Percentiles rank a stretch among this genome's conserved stretches.
These are phyloP conservation scores for Tautogolabrus adspersus DNA, from an alignment of 2,113 vertebrate species.

Conservation along the genomic window DNA sequence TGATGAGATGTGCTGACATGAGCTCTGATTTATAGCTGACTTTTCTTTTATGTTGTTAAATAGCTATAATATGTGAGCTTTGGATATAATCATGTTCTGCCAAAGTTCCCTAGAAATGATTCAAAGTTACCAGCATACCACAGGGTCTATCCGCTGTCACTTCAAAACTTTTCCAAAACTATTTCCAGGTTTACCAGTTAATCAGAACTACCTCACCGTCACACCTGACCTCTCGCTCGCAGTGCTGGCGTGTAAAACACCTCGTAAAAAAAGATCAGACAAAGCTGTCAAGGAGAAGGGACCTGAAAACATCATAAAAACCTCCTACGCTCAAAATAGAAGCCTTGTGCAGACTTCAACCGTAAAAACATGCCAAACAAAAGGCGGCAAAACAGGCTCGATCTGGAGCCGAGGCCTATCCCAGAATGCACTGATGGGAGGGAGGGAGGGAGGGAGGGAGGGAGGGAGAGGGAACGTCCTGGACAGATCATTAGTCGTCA, in stretches of 20 bases:
- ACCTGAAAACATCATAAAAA: conserved; percentile 49
- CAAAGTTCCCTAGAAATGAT: conserved; percentile 9
- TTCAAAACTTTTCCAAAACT: conserved; percentile 20
- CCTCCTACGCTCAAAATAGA: conserved; percentile 50
- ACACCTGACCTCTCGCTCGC: conserved; percentile 51
- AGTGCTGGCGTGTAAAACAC: conserved; percentile 54
- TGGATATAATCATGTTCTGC: conserved; percentile 1
- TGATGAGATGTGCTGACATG: neutral
- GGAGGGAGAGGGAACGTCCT: conserved; percentile 25
- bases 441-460: conserved; percentile 9
- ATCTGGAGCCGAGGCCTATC: conserved; percentile 19
- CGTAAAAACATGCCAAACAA: conserved; percentile 27
- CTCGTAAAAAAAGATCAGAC: conserved; percentile 70
- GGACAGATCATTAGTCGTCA: conserved; percentile 61
- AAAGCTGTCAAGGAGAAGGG: conserved; percentile 26
- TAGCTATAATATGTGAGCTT: neutral
- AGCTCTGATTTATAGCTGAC: conserved; percentile 13
- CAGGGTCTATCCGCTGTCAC: neutral
- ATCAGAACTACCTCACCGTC: conserved; percentile 46
- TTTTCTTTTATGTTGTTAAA: neutral
- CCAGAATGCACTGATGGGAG: conserved; percentile 48
- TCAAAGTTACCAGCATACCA: neutral
- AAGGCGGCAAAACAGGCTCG: conserved; percentile 34
- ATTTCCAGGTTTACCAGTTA: conserved; percentile 37
- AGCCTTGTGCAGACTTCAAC: conserved; percentile 33